These are phyloP conservation scores for Illadopsis cleaveri DNA, from an alignment of 2,113 vertebrate species.

Conservation along the genomic window DNA sequence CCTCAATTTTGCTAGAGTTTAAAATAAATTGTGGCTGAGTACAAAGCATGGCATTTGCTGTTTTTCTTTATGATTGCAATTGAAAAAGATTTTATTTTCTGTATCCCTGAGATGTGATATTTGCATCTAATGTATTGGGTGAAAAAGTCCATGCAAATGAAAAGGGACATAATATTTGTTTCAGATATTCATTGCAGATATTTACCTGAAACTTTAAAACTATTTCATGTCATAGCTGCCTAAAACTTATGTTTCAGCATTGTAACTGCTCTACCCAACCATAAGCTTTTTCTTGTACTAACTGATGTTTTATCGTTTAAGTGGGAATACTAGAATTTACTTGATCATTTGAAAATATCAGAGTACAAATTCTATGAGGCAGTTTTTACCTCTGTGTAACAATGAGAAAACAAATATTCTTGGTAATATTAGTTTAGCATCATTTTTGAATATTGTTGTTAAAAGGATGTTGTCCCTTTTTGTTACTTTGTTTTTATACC, in stretches of 20 bases:
- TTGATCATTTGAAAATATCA: background rate
- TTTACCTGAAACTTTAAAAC: background rate
- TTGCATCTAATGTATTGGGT: background rate
- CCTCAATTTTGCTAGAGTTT: background rate
- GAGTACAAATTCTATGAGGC: background rate
- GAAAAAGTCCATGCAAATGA: background rate
- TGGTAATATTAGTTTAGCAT: background rate
- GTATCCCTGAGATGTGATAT: background rate
- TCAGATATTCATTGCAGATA: background rate
- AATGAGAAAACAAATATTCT: background rate
- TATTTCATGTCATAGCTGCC: background rate
- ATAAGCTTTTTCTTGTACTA: background rate
- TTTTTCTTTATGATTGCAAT: background rate
- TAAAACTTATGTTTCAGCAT: background rate
- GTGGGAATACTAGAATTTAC: background rate
- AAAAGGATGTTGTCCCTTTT: background rate
- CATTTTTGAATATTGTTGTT: background rate
- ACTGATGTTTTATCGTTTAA: background rate
- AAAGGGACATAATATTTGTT: background rate
- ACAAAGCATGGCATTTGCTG: background rate
- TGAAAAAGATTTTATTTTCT: background rate
- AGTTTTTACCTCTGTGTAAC: background rate
- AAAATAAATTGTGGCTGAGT: background rate
- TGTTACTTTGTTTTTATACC: background rate
- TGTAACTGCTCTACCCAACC: background rate